A percentile compares a stretch with the other conserved stretches of the same genome.
Conservation (phyloP, 2,113 vertebrate species). For the Bagarius yarrelli region DNA sequence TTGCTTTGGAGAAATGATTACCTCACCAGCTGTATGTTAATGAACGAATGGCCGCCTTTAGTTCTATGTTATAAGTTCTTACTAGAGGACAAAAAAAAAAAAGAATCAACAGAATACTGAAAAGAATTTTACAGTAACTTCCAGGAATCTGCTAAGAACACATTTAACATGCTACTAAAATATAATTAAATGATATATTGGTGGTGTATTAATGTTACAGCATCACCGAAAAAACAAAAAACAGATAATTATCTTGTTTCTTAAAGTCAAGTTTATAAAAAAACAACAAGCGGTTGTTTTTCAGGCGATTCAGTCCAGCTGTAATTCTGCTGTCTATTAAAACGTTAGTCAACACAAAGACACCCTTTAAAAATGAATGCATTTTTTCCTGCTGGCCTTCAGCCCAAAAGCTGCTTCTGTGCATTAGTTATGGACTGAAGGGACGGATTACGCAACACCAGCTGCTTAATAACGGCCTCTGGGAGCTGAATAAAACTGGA, state of each 20-base stretch:
- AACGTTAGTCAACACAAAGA: neutral
- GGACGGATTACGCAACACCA: slow-evolving; percentile 5
- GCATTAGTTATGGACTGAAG: neutral
- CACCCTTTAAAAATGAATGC: neutral
- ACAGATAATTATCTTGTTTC: neutral
- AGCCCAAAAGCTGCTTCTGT: slow-evolving; percentile 3
- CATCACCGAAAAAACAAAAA: too few relatives aligned
- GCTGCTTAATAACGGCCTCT: neutral
- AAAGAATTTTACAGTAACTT: too few relatives aligned
- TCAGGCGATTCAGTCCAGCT: neutral
- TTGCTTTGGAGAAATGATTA: neutral
- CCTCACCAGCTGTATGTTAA: neutral
- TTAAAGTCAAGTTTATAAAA: neutral
- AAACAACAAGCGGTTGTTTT: slow-evolving; percentile 6
- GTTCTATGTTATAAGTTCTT: too few relatives aligned
- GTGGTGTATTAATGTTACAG: too few relatives aligned
- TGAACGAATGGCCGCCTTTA: neutral
- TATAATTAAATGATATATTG: too few relatives aligned
- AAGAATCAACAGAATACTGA: neutral
- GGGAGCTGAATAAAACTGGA: slow-evolving; percentile 11
- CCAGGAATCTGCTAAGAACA: too few relatives aligned
- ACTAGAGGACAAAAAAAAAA: too few relatives aligned
- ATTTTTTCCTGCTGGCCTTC: neutral
- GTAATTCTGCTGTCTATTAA: neutral
- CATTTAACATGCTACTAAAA: too few relatives aligned